Base-by-base conservation (phyloP, 2,797 vertebrate species). In the Babyrousa celebensis region DNA sequence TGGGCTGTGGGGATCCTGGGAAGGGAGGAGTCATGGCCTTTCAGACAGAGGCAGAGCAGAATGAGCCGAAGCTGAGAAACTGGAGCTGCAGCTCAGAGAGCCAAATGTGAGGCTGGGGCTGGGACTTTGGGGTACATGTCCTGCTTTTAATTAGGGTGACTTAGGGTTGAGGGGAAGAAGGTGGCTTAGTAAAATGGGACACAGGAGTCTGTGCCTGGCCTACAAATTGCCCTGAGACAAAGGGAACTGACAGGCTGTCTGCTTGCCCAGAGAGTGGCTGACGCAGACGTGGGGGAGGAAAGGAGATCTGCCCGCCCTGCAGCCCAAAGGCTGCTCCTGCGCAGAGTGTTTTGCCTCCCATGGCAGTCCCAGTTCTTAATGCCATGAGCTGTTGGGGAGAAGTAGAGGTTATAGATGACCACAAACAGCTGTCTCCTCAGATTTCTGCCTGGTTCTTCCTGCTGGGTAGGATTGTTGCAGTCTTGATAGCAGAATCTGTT, bases 121-220 rank as follows among this genome's bases (percentile, higher is more conserved):
- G 36, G 29, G 62, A 84, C 72, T 21, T 62, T 52, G 65, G 32
- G 75, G 23, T 60, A 67, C n/a, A 10, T 1, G 17, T n/a, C 12
- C 48, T 6, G 74, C 75, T 89, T 70, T 58, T 78, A 75, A 20
- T 70, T 20, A 48, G 74, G 23, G 60, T 60, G 27, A 89, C 80
- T 56, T 87, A 18, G 54, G 65, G 70, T 54, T 23, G 43, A 65
- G 52, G 77, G 29, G 32, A 84, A 78, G 80, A 48, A 79, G 89
- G 71, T 89, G 68, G 60, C 68, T 82, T 74, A 83, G 68, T 92
- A 93, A 94, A 97, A 63, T 78, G 43, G 84, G 78, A 32, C 32
- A 8, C 12, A 23, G 54, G 74, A 72, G 71, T 87, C 71, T 91
- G 71, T 96, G 93, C 60, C 75, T 95, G 71, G 91, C 86, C 77